Base-by-base conservation (phyloP, 2,113 vertebrate species). In the Perca schrenkii region DNA sequence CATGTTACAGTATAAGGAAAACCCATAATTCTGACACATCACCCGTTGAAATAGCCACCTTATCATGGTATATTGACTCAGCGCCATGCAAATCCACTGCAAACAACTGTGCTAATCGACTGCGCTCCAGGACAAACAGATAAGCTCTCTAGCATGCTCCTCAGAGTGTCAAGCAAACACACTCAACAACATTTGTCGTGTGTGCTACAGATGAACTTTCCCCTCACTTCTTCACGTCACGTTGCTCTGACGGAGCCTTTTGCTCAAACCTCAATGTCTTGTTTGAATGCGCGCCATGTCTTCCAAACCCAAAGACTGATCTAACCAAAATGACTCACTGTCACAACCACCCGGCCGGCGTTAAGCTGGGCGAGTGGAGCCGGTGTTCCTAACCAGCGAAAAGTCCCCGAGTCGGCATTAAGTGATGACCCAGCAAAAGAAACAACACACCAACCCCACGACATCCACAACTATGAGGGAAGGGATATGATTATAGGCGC, bases 91-190 rank as follows among this genome's bases (percentile, higher is more conserved):
- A 89, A 86, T 90, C 46, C 50, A 57, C 16, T 52, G 76, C 40
- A 88, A 84, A 88, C 79, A 83, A 68, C 34, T 8, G 47, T 62
- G 63, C 61, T 78, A 79, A 82, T 87, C 79, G 74, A 54, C 52
- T 25, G 58, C 63, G 16, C 57, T 74, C 72, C 52, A 82, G 69
- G 75, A 64, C 68, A 72, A 85, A 83, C 70, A 34, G 79, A 83
- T 86, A 83, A 86, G 68, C 80, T 74, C 54, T 70, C 68, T 12
- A 82, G 53, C 77, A 50, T 56, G 7, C 70, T 53, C 60, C 71
- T 19, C 3, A 57, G 58, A 50, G 65, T 61, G 52, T 73, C 67
- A 61, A 46, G 78, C 21, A 76, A 34, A 49, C 50, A 71, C 57
- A 36, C 25, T 68, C 13, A 0, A 12, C 49, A 4, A 49, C 22